phyloP scores from a whole-genome alignment of 2,888 invertebrate species.

The Troilus luridus region DNA sequence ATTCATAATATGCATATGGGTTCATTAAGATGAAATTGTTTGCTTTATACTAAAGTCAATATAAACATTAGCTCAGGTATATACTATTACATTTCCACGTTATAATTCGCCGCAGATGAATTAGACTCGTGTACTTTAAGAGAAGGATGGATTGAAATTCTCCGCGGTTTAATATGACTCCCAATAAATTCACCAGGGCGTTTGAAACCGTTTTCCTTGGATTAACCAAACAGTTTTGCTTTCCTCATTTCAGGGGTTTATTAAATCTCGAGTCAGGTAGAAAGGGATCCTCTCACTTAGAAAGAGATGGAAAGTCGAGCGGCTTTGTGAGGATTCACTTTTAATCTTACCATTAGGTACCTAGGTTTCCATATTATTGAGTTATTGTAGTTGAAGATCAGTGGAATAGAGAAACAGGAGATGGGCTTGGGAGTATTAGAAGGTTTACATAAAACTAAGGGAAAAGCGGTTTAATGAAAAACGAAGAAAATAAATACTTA shows the following conservation, averaged over 20 bases:
- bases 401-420: too few species aligned
- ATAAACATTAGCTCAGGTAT: background rate
- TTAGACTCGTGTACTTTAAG: background rate
- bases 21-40: background rate
- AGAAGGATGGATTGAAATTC: background rate
- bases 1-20: too few species aligned
- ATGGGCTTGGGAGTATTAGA: too few species aligned
- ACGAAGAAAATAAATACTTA: too few species aligned
- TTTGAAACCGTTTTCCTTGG: background rate
- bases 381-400: background rate
- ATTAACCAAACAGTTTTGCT: conserved; percentile 24
- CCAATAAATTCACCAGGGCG: background rate
- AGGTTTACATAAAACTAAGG: too few species aligned
- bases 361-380: background rate
- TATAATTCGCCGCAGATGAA: background rate
- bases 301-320: background rate
- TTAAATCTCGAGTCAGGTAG: background rate
- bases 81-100: background rate
- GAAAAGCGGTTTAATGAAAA: too few species aligned
- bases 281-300: background rate
- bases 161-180: conserved; percentile 6
- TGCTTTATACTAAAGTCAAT: background rate
- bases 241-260: conserved; percentile 4
- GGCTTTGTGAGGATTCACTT: background rate
- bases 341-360: background rate